Conservation (phyloP, 2,888 invertebrate species). For the Capitulum mitella region DNA sequence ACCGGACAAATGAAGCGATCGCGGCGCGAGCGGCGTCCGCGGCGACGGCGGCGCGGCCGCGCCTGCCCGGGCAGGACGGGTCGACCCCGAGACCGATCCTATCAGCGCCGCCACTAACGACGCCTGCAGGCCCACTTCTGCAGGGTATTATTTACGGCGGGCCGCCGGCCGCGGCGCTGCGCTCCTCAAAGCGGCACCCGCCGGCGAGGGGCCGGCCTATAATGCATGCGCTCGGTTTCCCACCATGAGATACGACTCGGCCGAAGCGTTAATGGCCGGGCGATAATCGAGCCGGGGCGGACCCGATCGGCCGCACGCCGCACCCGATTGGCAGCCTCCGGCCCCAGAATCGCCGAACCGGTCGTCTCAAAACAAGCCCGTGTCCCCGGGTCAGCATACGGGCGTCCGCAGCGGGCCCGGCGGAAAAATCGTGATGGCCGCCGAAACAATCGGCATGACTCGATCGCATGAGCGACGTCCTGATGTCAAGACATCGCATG, state of each 20-base stretch:
- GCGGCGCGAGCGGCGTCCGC: background rate
- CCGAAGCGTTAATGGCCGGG: background rate
- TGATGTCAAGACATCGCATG: background rate
- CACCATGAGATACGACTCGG: background rate
- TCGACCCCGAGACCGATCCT: too few species aligned
- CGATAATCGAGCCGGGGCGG: background rate
- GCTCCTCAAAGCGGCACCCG: background rate
- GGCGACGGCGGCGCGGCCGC: too few species aligned
- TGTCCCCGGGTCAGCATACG: too few species aligned
- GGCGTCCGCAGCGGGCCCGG: too few species aligned
- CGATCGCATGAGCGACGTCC: background rate
- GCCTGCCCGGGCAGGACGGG: too few species aligned
- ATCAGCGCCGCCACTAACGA: too few species aligned
- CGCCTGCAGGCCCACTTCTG: background rate
- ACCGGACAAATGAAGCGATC: constrained; percentile 14
- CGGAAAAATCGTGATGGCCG: too few species aligned
- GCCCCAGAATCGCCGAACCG: too few species aligned
- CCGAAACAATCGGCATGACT: background rate
- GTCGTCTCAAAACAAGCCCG: too few species aligned
- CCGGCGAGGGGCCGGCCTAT: background rate
- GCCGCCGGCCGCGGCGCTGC: background rate
- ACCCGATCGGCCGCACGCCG: too few species aligned
- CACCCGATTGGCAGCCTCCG: too few species aligned
- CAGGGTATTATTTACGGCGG: background rate
- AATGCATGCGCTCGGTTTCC: background rate